Conservation (phyloP, 2,888 invertebrate species). For the Tipula vernalis region DNA sequence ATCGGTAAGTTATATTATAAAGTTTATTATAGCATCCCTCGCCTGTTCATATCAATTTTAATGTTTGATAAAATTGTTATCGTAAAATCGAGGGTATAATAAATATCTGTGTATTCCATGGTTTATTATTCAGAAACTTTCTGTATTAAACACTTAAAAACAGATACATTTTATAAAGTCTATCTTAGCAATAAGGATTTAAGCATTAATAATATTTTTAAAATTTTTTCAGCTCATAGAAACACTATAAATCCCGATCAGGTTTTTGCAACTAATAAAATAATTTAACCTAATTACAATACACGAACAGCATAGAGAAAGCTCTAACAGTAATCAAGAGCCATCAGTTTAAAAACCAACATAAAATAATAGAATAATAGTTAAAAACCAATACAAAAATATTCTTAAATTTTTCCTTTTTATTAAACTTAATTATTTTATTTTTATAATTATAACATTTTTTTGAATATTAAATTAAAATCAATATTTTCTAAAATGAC, state of each 20-base stretch:
- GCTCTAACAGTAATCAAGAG: background rate
- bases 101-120: background rate
- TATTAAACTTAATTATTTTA: background rate
- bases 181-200: background rate
- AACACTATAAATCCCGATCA: background rate
- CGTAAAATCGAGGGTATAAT: background rate
- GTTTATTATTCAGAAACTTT: background rate
- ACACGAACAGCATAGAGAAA: background rate
- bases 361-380: background rate
- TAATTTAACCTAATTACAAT: background rate
- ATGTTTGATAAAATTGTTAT: background rate
- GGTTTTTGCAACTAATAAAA: background rate
- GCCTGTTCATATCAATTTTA: background rate
- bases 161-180: background rate
- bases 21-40: background rate
- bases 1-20: conserved; percentile 48
- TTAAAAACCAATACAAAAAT: background rate
- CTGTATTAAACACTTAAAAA: background rate
- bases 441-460: background rate
- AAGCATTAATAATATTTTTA: background rate
- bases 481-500: background rate
- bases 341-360: background rate
- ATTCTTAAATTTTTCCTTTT: background rate
- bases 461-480: background rate
- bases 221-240: background rate